Conservation (phyloP, 92 coral and sea anemone genomes). For the Anthopleura xanthogrammica region DNA sequence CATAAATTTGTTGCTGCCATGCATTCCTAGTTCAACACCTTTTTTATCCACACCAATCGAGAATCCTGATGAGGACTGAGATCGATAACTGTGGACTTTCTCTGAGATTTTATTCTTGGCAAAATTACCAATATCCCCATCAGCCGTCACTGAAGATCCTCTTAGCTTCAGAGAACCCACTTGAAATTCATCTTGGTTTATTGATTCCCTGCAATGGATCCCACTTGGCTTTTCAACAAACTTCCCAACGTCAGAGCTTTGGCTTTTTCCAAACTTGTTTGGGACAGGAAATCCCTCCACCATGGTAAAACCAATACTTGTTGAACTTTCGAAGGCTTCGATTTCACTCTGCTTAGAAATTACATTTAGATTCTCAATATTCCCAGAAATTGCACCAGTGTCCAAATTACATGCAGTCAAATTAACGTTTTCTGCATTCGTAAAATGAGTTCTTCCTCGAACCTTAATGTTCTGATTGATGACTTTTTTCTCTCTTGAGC, state of each 20-base stretch:
- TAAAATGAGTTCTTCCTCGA: conserved; percentile 46
- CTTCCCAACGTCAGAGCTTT: conserved; percentile 44
- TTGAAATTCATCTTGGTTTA: conserved; percentile 45
- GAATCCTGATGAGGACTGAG: conserved; percentile 48
- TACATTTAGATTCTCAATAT: conserved; percentile 39
- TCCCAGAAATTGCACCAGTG: conserved; percentile 48
- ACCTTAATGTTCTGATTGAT: conserved; percentile 52
- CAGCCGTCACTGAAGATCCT: conserved; percentile 57
- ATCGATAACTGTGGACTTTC: conserved; percentile 48
- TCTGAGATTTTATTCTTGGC: conserved; percentile 44
- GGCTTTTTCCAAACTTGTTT: conserved; percentile 40
- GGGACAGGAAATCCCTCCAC: conserved; percentile 47
- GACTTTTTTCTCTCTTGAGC: conserved; percentile 44
- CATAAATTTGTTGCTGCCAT: conserved; percentile 37
- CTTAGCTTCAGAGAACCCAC: conserved; percentile 31
- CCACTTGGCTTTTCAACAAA: conserved; percentile 56
- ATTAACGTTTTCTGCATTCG: conserved; percentile 37
- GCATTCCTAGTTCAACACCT: conserved; percentile 41
- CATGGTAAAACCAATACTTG: conserved; percentile 49
- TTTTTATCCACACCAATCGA: conserved; percentile 36
- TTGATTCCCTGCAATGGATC: conserved; percentile 51
- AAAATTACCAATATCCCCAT: conserved; percentile 51
- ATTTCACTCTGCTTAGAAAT: conserved; percentile 51
- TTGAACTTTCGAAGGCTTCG: conserved; percentile 39
- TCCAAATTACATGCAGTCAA: conserved; percentile 49